These are phyloP conservation scores for Drosophila seguyi DNA, from an alignment of 1,140 invertebrate species.

Conservation along the genomic window DNA sequence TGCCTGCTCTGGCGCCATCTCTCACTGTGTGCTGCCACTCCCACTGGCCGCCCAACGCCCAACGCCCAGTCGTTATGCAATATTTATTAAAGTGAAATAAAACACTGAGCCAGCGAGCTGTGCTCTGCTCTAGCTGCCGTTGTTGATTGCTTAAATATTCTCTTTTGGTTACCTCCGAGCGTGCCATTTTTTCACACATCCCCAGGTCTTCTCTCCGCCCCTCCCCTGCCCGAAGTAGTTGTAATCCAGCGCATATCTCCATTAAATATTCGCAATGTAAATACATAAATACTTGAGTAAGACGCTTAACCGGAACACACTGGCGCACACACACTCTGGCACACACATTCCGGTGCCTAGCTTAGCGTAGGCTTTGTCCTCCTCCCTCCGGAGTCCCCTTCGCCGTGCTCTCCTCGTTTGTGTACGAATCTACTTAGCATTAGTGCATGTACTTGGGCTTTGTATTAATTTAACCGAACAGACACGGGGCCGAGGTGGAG, in stretches of 20 bases:
- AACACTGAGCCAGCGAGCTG: constrained; percentile 16
- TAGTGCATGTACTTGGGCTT: constrained; percentile 74
- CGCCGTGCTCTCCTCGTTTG: constrained; percentile 31
- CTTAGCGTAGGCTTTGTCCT: constrained; percentile 64
- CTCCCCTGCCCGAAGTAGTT: constrained; percentile 48
- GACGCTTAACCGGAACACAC: constrained; percentile 68
- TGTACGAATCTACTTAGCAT: constrained; percentile 69
- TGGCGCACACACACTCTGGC: constrained; percentile 1
- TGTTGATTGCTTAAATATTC: constrained; percentile 78
- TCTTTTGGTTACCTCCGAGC: constrained; percentile 63
- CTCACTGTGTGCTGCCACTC: constrained; percentile 4
- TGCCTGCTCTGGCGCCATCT: constrained; percentile 23
- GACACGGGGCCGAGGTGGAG: constrained; percentile 14
- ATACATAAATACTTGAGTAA: constrained; percentile 82
- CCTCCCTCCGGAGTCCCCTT: background rate
- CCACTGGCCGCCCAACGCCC: background rate
- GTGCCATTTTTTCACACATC: constrained; percentile 67
- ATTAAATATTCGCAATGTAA: constrained; percentile 83
- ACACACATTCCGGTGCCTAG: constrained; percentile 57
- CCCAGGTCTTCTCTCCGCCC: background rate
- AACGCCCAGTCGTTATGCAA: constrained; percentile 56
- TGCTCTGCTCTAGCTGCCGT: constrained; percentile 12
- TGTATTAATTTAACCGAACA: constrained; percentile 82
- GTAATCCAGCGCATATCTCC: constrained; percentile 76
- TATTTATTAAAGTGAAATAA: constrained; percentile 78